A percentile compares a stretch with the other conserved stretches of the same genome.
phyloP scores from a whole-genome alignment of 2,113 vertebrate genomes.

The Tiliqua scincoides region DNA sequence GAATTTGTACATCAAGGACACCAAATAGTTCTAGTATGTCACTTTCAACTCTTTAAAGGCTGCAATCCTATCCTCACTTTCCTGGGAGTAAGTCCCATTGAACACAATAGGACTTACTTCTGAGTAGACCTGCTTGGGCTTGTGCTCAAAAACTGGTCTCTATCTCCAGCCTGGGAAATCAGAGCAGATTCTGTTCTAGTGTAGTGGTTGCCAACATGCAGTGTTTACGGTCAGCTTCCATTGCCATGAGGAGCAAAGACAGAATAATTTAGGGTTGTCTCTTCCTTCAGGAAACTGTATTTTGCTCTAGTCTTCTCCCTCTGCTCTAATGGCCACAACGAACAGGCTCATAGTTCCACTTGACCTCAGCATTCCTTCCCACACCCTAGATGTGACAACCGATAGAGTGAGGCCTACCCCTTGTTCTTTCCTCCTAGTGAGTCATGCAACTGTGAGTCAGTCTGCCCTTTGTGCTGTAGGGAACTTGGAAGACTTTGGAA shows the following conservation, averaged over 20 bases:
- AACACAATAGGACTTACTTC: too few species aligned
- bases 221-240: not conserved
- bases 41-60: not conserved
- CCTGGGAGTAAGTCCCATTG: too few species aligned
- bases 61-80: too few species aligned
- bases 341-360: not conserved
- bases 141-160: too few species aligned
- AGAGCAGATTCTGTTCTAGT: slow-evolving; percentile 20
- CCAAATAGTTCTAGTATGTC: not conserved
- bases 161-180: rapidly evolving
- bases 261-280: not conserved
- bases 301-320: not conserved
- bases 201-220: not conserved
- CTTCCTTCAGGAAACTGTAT: not conserved
- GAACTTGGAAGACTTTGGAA: slow-evolving; percentile 4
- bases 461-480: not conserved
- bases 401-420: not conserved
- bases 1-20: not conserved
- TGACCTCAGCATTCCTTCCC: slow-evolving; percentile 11
- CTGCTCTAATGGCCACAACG: not conserved
- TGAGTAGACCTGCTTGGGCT: too few species aligned
- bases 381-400: slow-evolving; percentile 2
- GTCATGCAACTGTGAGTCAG: slow-evolving; percentile 24
- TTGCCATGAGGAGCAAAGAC: not conserved
- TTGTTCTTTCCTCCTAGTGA: slow-evolving; percentile 20